phyloP scores from a whole-genome alignment of 64 coral and sea anemone genomes.

The Hydrozoanthus tunicans region DNA sequence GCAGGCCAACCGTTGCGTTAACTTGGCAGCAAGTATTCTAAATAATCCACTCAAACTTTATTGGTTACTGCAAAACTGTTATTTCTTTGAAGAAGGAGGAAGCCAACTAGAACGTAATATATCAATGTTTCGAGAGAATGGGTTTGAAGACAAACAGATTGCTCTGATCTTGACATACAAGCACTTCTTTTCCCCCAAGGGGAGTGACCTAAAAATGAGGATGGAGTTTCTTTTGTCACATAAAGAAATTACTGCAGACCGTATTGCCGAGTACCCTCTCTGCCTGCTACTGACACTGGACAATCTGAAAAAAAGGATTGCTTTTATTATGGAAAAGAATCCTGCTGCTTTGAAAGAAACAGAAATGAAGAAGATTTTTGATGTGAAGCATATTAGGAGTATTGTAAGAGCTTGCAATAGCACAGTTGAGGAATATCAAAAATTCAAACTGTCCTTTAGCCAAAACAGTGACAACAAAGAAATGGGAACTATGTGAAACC shows the following conservation, averaged over 20 bases:
- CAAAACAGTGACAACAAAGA: neutral
- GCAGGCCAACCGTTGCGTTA: constrained; percentile 61
- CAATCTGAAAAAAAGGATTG: constrained; percentile 62
- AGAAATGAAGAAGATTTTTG: constrained; percentile 75
- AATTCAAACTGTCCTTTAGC: constrained; percentile 20
- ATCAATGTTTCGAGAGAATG: constrained; percentile 50
- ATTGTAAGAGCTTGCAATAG: constrained; percentile 69
- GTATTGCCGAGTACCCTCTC: constrained; percentile 50
- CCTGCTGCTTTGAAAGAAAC: constrained; percentile 48
- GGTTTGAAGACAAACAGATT: constrained; percentile 83
- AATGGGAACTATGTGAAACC: neutral
- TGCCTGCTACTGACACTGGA: constrained; percentile 71
- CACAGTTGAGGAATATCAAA: constrained; percentile 50
- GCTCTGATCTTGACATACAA: constrained; percentile 73
- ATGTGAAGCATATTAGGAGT: constrained; percentile 49
- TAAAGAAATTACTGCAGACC: constrained; percentile 65
- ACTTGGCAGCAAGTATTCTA: constrained; percentile 70
- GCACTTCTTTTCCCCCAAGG: constrained; percentile 76
- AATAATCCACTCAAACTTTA: constrained; percentile 85
- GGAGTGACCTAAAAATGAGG: constrained; percentile 57
- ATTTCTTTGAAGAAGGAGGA: constrained; percentile 77
- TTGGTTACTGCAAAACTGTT: constrained; percentile 76
- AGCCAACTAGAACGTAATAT: constrained; percentile 68
- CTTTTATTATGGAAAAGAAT: constrained; percentile 69
- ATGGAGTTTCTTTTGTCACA: constrained; percentile 70